Percentiles rank a stretch among this genome's conserved stretches.
phyloP scores from a whole-genome alignment of 2,888 invertebrate genomes.

The Aporophyla nigra region DNA sequence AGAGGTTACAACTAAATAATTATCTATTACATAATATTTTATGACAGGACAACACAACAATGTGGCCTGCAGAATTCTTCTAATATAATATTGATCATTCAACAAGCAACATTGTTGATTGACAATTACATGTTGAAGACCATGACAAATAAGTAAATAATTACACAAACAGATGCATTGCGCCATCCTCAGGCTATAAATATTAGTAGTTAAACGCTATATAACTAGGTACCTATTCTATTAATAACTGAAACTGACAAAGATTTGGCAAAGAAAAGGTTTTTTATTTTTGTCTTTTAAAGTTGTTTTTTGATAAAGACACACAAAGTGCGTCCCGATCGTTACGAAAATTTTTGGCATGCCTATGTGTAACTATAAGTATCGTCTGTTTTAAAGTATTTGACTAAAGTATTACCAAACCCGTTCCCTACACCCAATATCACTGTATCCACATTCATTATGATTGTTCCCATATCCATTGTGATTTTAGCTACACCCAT shows the following conservation, averaged over 20 bases:
- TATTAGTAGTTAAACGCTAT: background rate
- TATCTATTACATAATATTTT: background rate
- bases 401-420: background rate
- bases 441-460: too few relatives aligned
- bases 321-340: background rate
- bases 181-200: conserved; percentile 7
- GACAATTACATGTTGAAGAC: conserved; percentile 30
- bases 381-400: background rate
- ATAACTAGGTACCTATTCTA: background rate
- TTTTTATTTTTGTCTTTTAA: background rate
- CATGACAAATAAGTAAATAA: conserved; percentile 22
- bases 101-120: conserved; percentile 27
- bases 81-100: conserved; percentile 36
- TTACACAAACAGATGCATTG: conserved; percentile 30
- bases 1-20: background rate
- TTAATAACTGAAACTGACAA: background rate
- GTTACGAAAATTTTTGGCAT: background rate
- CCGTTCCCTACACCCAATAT: background rate
- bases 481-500: too few relatives aligned
- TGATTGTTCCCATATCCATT: too few relatives aligned
- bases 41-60: conserved; percentile 3
- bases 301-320: too few relatives aligned
- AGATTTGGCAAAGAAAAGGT: background rate
- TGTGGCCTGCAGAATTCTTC: background rate
- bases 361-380: background rate